Percentiles rank a stretch among this genome's conserved stretches.
Evolutionary conservation across 1,140 invertebrate species (phyloP).

Genomic region (Thaumatotibia leucotreta): DNA sequence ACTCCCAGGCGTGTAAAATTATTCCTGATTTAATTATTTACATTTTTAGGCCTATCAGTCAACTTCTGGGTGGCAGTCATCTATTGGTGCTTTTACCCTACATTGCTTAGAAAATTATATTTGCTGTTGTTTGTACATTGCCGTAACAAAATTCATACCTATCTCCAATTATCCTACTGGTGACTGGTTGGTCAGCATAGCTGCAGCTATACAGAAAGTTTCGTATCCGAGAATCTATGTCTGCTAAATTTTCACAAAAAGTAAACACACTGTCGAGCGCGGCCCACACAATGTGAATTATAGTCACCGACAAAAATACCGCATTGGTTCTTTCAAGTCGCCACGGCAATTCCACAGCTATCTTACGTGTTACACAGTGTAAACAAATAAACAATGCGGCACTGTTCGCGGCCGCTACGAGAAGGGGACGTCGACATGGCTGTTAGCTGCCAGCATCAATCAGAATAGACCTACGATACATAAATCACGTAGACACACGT

Average conservation of each 20-base stretch:
- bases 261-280: constrained; percentile 44
- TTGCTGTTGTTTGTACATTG: too few species aligned
- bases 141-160: too few species aligned
- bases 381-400: constrained; percentile 64
- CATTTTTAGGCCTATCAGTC: too few species aligned
- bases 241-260: constrained; percentile 43
- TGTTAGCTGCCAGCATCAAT: background rate
- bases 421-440: background rate
- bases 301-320: constrained; percentile 70
- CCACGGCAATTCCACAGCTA: constrained; percentile 33
- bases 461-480: background rate
- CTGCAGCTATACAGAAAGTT: too few species aligned
- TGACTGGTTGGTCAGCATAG: too few species aligned
- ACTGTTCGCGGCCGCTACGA: constrained; percentile 14
- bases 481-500: background rate
- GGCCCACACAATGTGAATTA: constrained; percentile 72
- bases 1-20: too few species aligned
- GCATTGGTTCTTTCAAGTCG: constrained; percentile 56
- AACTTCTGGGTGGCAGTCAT: too few species aligned
- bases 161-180: too few species aligned
- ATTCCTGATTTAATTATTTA: too few species aligned
- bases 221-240: constrained; percentile 18
- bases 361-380: constrained; percentile 32
- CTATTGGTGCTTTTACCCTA: too few species aligned
- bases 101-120: too few species aligned